A percentile compares a stretch with the other conserved stretches of the same genome.
Conservation (phyloP, 2,888 invertebrate genomes). For the Orthosia gothica region DNA sequence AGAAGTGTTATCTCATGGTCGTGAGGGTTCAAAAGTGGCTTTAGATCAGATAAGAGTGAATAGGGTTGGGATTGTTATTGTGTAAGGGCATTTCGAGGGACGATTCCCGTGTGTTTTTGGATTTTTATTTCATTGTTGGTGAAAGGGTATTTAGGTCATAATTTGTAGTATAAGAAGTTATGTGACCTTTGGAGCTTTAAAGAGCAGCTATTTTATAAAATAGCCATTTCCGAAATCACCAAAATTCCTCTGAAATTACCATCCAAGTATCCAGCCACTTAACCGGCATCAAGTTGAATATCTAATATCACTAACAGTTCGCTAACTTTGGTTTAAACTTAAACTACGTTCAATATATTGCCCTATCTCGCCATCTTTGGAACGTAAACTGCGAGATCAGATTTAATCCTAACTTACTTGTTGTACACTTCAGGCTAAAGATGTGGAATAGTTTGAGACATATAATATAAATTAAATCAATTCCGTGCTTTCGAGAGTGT, state of each 20-base stretch:
- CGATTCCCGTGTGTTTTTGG: neutral
- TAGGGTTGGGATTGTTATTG: conserved; percentile 2
- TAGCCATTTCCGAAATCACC: too few relatives aligned
- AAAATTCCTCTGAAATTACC: conserved; percentile 29
- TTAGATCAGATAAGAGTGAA: conserved; percentile 11
- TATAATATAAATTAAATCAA: too few relatives aligned
- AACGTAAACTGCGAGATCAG: conserved; percentile 50
- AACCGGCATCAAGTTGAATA: too few relatives aligned
- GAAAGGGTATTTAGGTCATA: neutral
- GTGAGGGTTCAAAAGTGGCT: conserved; percentile 6
- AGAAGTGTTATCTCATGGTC: conserved; percentile 29
- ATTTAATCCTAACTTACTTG: conserved; percentile 57
- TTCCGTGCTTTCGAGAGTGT: too few relatives aligned
- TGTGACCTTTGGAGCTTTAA: too few relatives aligned
- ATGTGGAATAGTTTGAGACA: too few relatives aligned
- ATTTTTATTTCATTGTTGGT: conserved; percentile 1
- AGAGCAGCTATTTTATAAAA: too few relatives aligned
- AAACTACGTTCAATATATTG: conserved; percentile 40
- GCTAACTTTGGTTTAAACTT: conserved; percentile 27
- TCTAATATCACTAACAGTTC: conserved; percentile 13
- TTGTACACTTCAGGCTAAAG: too few relatives aligned
- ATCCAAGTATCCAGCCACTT: neutral
- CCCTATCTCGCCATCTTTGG: conserved; percentile 17
- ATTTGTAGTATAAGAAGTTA: too few relatives aligned
- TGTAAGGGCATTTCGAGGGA: neutral